Evolutionary conservation across 2,888 invertebrate genomes (phyloP).

Genomic region (Meta bourneti): DNA sequence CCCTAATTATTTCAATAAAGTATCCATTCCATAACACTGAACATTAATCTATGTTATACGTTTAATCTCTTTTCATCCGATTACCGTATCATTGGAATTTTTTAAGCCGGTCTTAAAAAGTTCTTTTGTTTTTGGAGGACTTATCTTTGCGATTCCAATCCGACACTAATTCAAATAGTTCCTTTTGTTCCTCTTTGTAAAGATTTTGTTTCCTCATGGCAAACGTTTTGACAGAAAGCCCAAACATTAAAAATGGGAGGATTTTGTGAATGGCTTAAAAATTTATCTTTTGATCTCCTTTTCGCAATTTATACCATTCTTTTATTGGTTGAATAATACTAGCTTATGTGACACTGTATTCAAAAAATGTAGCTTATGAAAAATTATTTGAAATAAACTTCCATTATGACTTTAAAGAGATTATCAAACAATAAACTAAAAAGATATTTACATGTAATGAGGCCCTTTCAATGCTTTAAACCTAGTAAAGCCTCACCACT

Average conservation of each 20-base stretch:
- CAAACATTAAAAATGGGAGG: not conserved
- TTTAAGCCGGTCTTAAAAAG: not conserved
- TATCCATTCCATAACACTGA: too few species aligned
- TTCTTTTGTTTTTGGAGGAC: not conserved
- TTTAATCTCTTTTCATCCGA: not conserved
- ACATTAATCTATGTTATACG: too few species aligned
- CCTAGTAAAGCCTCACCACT: too few species aligned
- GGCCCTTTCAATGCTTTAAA: not conserved
- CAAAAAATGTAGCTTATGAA: not conserved
- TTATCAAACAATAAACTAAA: not conserved
- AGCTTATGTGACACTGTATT: not conserved
- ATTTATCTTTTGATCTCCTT: not conserved
- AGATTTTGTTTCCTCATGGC: not conserved
- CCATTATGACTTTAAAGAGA: not conserved
- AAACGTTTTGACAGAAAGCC: not conserved
- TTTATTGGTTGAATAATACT: not conserved
- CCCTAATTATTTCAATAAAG: too few species aligned
- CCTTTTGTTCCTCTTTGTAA: not conserved
- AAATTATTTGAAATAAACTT: not conserved
- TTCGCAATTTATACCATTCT: not conserved
- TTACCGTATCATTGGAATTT: not conserved
- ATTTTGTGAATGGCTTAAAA: not conserved
- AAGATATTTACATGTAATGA: not conserved
- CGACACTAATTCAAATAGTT: not conserved
- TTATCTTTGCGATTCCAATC: not conserved